A percentile compares a stretch with the other conserved stretches of the same genome.
These are phyloP conservation scores for Exephanes ischioxanthus DNA, from an alignment of 2,888 invertebrate species.

Conservation along the genomic window DNA sequence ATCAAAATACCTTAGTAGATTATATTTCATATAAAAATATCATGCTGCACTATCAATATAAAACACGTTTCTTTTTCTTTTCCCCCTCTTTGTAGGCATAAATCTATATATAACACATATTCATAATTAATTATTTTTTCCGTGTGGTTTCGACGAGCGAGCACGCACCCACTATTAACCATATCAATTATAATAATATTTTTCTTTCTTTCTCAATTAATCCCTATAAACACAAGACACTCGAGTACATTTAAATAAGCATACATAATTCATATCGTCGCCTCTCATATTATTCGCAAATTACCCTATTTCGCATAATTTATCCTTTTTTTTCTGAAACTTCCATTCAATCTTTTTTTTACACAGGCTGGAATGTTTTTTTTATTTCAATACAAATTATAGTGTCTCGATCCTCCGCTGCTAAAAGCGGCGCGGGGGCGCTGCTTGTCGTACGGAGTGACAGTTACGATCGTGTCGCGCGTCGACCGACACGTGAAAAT, in stretches of 20 bases:
- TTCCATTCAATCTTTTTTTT: constrained; percentile 4
- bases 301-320: constrained; percentile 37
- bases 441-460: constrained; percentile 1
- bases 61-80: constrained; percentile 71
- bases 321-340: constrained; percentile 5
- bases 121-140: constrained; percentile 65
- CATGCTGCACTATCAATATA: constrained; percentile 80
- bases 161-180: constrained; percentile 73
- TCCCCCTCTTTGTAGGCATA: constrained; percentile 66
- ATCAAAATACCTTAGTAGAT: constrained; percentile 76
- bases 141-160: constrained; percentile 71
- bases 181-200: constrained; percentile 66
- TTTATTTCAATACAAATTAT: not conserved
- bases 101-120: constrained; percentile 65
- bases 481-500: constrained; percentile 1
- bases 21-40: constrained; percentile 81
- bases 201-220: constrained; percentile 47
- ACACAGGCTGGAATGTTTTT: constrained; percentile 52
- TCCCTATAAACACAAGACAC: constrained; percentile 53
- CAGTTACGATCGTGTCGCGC: constrained; percentile 11
- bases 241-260: constrained; percentile 61
- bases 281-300: constrained; percentile 32
- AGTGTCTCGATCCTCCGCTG: constrained; percentile 18
- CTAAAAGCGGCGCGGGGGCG: constrained; percentile 1
- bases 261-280: constrained; percentile 57